These are phyloP conservation scores for Micromys minutus DNA, from an alignment of 2,113 vertebrate genomes.

Conservation along the genomic window DNA sequence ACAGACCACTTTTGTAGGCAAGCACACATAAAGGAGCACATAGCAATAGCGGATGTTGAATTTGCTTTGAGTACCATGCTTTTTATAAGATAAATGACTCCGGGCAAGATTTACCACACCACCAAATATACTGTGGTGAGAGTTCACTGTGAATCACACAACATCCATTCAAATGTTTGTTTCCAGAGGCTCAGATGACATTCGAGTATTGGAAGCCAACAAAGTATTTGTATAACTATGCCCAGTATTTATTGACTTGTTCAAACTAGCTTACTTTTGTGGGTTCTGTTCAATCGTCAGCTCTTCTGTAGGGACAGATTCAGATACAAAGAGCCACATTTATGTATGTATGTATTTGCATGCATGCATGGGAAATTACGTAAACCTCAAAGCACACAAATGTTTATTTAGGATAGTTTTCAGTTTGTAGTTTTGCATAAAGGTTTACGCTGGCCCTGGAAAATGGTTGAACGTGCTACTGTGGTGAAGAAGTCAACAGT, in stretches of 20 bases:
- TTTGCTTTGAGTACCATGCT: neutral
- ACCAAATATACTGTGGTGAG: neutral
- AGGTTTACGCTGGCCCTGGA: neutral
- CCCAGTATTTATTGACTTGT: neutral
- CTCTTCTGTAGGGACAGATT: neutral
- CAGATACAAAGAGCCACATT: neutral
- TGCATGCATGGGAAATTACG: neutral
- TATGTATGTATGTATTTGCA: neutral
- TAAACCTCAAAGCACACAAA: neutral
- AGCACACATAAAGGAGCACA: neutral
- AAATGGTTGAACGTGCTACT: neutral
- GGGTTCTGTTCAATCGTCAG: neutral
- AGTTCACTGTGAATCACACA: neutral
- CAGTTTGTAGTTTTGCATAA: neutral
- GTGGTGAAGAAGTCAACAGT: no score
- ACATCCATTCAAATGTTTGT: slow-evolving; percentile 9
- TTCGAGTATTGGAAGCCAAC: neutral
- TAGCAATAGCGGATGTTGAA: neutral
- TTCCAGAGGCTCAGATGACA: neutral
- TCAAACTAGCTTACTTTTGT: neutral
- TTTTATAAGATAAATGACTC: neutral
- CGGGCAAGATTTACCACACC: neutral
- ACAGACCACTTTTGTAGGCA: neutral
- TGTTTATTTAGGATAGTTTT: neutral
- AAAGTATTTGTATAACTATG: neutral